Conservation (phyloP, 2,113 vertebrate genomes). For the Dicentrarchus labrax region DNA sequence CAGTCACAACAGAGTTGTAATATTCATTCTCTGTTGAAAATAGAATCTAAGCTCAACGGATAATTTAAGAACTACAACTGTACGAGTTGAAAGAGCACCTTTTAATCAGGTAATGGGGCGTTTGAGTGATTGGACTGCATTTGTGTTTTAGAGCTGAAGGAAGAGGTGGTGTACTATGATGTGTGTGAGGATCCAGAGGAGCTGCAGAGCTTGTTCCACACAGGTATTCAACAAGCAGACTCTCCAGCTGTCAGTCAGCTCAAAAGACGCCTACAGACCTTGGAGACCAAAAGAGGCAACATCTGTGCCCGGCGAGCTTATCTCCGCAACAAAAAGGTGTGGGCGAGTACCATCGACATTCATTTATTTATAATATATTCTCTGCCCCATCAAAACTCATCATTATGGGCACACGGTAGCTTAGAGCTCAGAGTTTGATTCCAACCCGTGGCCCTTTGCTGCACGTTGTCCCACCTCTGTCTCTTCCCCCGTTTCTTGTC, state of each 20-base stretch:
- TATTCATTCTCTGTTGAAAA: too few species aligned
- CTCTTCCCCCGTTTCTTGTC: too few species aligned
- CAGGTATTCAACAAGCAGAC: constrained; percentile 56
- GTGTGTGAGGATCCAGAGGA: constrained; percentile 93
- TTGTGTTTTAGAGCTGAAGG: constrained; percentile 90
- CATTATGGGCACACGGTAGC: neutral
- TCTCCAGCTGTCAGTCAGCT: constrained; percentile 78
- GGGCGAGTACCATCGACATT: neutral
- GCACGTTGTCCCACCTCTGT: too few species aligned
- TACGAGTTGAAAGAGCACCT: neutral
- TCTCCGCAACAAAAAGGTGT: constrained; percentile 93
- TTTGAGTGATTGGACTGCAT: constrained; percentile 32
- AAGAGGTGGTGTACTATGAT: constrained; percentile 97
- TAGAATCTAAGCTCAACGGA: too few species aligned
- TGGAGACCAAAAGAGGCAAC: constrained; percentile 90
- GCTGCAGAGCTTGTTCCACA: constrained; percentile 83
- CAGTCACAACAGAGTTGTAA: neutral
- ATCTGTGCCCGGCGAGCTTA: constrained; percentile 91
- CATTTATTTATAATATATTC: neutral
- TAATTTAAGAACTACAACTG: neutral
- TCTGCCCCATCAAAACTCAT: neutral
- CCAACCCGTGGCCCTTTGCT: too few species aligned
- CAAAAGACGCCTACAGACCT: constrained; percentile 83
- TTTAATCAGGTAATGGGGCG: neutral
- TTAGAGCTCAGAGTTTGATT: too few species aligned